Conservation (phyloP, 2,113 vertebrate genomes). For the Penelope pileata region DNA sequence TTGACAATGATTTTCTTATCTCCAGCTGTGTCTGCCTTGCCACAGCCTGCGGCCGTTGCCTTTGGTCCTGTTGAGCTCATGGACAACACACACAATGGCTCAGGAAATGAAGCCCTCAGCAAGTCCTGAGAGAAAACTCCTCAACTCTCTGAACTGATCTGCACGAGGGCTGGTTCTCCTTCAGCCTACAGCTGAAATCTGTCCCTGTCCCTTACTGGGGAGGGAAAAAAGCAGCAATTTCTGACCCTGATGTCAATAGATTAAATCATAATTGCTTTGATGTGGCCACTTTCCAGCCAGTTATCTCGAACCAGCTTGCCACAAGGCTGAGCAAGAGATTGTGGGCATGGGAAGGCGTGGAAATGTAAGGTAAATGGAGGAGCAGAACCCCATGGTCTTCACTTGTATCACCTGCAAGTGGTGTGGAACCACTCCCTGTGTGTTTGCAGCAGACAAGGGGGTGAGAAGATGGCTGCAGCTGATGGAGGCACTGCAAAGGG, state of each 20-base stretch:
- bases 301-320: neutral
- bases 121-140: neutral
- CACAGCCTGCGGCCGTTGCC: neutral
- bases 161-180: fast-evolving
- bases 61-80: neutral
- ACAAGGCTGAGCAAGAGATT: fast-evolving
- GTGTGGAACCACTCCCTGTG: neutral
- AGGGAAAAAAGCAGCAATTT: neutral
- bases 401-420: fast-evolving
- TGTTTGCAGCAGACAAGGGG: neutral
- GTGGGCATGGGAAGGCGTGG: neutral
- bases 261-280: neutral
- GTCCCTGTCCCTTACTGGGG: neutral
- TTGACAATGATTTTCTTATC: neutral
- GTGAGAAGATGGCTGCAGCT: neutral
- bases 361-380: fast-evolving
- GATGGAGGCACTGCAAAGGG: neutral
- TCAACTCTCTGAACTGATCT: neutral
- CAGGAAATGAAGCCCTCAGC: neutral
- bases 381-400: neutral
- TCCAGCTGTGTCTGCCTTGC: neutral
- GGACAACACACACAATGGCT: neutral
- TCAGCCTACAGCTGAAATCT: neutral
- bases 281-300: neutral
- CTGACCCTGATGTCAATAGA: neutral